Conservation (phyloP, 2,888 invertebrate species). For the Cheilosia impressa region DNA sequence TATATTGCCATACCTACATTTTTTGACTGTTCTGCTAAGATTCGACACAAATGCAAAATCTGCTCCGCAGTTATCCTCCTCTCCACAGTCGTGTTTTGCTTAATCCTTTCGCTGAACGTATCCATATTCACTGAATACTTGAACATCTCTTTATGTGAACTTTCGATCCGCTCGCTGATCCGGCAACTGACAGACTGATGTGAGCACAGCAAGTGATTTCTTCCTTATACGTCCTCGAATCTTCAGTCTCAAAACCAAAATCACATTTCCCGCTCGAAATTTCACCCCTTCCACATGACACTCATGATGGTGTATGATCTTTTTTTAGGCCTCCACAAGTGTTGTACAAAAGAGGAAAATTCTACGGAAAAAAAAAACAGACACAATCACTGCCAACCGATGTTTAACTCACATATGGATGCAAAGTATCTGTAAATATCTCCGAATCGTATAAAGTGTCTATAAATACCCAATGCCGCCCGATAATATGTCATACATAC, state of each 20-base stretch:
- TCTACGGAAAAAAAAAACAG: conserved; percentile 27
- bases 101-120: conserved; percentile 60
- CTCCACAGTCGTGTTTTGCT: conserved; percentile 48
- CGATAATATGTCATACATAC: conserved; percentile 65
- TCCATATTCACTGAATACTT: conserved; percentile 65
- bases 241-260: conserved; percentile 45
- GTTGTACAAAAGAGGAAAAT: conserved; percentile 58
- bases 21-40: conserved; percentile 81
- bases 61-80: conserved; percentile 79
- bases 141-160: conserved; percentile 41
- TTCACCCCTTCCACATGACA: conserved; percentile 72
- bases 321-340: conserved; percentile 72
- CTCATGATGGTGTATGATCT: conserved; percentile 48
- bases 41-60: conserved; percentile 80
- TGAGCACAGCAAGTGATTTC: conserved; percentile 63
- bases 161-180: conserved; percentile 62
- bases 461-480: conserved; percentile 68
- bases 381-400: conserved; percentile 60
- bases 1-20: conserved; percentile 47
- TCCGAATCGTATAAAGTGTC: conserved; percentile 61
- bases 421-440: conserved; percentile 74
- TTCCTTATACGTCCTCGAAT: conserved; percentile 74
- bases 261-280: conserved; percentile 71
- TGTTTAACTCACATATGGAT: conserved; percentile 69
- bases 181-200: conserved; percentile 69